Evolutionary conservation across 2,113 vertebrate genomes (phyloP).

Genomic region (Ranitomeya imitator): DNA sequence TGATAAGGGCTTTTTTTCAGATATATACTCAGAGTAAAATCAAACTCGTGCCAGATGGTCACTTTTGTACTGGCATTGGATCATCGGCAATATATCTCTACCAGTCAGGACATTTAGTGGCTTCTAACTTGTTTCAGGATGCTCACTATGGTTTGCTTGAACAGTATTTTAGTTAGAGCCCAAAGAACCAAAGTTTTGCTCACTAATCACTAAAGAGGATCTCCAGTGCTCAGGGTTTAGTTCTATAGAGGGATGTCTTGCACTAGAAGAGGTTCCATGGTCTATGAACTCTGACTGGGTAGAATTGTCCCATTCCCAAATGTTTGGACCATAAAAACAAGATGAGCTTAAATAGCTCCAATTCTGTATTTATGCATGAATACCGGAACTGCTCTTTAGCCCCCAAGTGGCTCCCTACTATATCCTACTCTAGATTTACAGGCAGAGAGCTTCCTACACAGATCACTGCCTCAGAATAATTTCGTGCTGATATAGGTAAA

Average conservation of each 20-base stretch:
- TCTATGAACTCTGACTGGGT: not conserved
- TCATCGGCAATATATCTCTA: not conserved
- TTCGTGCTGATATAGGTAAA: constrained; percentile 6
- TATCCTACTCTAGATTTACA: constrained; percentile 17
- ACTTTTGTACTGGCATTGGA: not conserved
- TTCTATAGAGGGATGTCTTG: not conserved
- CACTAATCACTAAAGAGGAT: not conserved
- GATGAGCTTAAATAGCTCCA: not conserved
- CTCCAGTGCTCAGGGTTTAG: not conserved
- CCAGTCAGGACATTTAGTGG: not conserved
- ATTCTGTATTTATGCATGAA: constrained; percentile 7
- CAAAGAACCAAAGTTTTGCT: constrained; percentile 1
- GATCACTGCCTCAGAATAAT: not conserved
- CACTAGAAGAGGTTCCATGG: not conserved
- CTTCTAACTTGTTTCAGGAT: not conserved
- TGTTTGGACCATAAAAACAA: not conserved
- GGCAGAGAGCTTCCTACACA: constrained; percentile 20
- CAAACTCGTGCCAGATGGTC: not conserved
- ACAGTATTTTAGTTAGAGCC: constrained; percentile 5
- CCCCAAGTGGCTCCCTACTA: not conserved
- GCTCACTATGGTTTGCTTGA: not conserved
- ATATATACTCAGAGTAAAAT: not conserved
- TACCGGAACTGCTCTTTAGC: not conserved
- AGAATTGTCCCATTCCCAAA: not conserved
- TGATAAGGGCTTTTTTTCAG: constrained; percentile 5